Percentiles rank a stretch among this genome's conserved stretches.
These are phyloP conservation scores for Sepioteuthis lessoniana DNA, from an alignment of 2,888 invertebrate genomes.

Conservation along the genomic window DNA sequence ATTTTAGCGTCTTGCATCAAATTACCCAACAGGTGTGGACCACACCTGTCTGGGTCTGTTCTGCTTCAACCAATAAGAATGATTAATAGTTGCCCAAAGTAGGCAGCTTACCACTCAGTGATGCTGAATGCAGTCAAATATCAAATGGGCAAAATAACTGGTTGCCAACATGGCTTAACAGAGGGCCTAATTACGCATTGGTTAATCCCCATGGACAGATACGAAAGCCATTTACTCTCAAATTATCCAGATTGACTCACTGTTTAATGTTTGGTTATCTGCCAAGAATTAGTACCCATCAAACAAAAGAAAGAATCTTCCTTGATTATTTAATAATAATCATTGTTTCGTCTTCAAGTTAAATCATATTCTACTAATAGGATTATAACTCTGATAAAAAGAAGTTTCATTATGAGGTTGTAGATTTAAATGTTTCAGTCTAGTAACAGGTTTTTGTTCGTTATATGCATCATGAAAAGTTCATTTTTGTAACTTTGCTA, in stretches of 20 bases:
- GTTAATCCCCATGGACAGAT: background rate
- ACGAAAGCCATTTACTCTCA: background rate
- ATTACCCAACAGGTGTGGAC: conserved; percentile 2
- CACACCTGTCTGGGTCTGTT: conserved; percentile 17
- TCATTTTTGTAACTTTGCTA: too few species aligned
- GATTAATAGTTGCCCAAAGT: background rate
- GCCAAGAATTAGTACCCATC: background rate
- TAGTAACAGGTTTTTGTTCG: too few species aligned
- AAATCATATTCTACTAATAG: background rate
- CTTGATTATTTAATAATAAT: background rate
- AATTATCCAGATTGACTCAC: background rate
- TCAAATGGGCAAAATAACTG: background rate
- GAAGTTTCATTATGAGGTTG: too few species aligned
- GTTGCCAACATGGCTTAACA: background rate
- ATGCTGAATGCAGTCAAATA: background rate
- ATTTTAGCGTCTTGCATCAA: conserved; percentile 15
- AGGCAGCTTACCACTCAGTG: background rate
- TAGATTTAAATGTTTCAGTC: too few species aligned
- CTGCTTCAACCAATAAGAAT: background rate
- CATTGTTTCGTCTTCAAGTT: background rate
- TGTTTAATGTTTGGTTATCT: background rate
- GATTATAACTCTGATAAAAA: too few species aligned
- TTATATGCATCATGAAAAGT: too few species aligned
- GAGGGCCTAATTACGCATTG: background rate
- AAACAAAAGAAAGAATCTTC: background rate